Evolutionary conservation across 2,113 vertebrate species (phyloP).

Genomic region (Ceratotherium simum): DNA sequence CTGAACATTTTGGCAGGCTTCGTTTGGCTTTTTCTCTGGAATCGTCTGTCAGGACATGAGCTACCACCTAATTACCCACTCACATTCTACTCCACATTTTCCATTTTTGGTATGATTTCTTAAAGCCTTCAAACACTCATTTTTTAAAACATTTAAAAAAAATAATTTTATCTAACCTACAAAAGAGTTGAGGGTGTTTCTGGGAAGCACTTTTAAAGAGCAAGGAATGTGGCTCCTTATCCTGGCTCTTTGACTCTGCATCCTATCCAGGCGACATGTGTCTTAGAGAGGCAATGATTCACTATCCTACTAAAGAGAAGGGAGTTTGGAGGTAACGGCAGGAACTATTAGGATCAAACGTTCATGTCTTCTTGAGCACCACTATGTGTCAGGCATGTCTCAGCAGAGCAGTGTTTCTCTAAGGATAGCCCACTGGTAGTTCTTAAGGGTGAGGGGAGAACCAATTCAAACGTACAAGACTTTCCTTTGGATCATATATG

Average conservation of each 20-base stretch:
- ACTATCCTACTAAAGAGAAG: background rate
- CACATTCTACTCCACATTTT: conserved; percentile 62
- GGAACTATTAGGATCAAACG: background rate
- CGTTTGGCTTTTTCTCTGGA: conserved; percentile 71
- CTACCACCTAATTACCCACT: conserved; percentile 75
- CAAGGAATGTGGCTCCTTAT: background rate
- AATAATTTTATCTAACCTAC: conserved; percentile 57
- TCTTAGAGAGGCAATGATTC: background rate
- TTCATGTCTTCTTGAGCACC: background rate
- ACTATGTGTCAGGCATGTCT: background rate
- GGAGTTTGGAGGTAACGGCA: background rate
- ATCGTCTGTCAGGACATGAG: conserved; percentile 81
- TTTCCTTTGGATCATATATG: background rate
- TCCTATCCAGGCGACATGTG: background rate
- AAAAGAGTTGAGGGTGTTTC: conserved; percentile 33
- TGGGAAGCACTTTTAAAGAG: background rate
- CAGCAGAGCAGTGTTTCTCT: background rate
- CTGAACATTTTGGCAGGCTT: conserved; percentile 80
- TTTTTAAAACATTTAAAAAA: conserved; percentile 9
- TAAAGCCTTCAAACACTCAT: conserved; percentile 49
- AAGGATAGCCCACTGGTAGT: background rate
- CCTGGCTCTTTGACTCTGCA: background rate
- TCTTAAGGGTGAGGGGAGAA: background rate
- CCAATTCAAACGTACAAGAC: background rate
- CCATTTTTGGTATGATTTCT: conserved; percentile 66